phyloP scores from a whole-genome alignment of 2,888 invertebrate genomes.

The Boloria euphrosyne region DNA sequence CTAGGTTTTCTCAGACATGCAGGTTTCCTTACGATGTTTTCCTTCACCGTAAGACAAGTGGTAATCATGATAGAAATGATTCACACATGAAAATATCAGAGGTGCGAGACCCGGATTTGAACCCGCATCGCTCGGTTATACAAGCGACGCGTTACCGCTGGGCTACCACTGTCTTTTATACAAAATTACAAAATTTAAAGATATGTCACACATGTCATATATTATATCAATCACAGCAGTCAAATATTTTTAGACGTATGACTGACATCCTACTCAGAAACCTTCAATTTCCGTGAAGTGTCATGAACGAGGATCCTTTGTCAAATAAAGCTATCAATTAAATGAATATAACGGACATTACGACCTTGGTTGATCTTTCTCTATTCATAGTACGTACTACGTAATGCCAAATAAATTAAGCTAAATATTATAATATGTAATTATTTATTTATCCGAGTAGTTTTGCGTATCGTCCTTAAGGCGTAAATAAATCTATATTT shows the following conservation, averaged over 20 bases:
- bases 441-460: background rate
- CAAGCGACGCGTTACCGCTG: too few relatives aligned
- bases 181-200: background rate
- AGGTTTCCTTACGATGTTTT: too few relatives aligned
- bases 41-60: too few relatives aligned
- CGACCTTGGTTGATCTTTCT: slow-evolving; percentile 32
- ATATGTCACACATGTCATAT: slow-evolving; percentile 10
- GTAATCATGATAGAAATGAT: too few relatives aligned
- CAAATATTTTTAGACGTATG: slow-evolving; percentile 17
- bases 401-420: background rate
- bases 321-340: slow-evolving; percentile 52
- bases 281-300: slow-evolving; percentile 39
- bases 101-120: too few relatives aligned
- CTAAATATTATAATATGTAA: background rate
- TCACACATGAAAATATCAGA: too few relatives aligned
- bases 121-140: too few relatives aligned
- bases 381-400: slow-evolving; percentile 1
- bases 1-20: too few relatives aligned
- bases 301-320: slow-evolving; percentile 44
- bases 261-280: slow-evolving; percentile 21
- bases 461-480: too few relatives aligned
- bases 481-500: too few relatives aligned
- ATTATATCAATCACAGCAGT: slow-evolving; percentile 28
- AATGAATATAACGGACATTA: slow-evolving; percentile 42
- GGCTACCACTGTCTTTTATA: too few relatives aligned